These are phyloP conservation scores for Peromyscus nudipes DNA, from an alignment of 2,797 vertebrate genomes.

Conservation along the genomic window DNA sequence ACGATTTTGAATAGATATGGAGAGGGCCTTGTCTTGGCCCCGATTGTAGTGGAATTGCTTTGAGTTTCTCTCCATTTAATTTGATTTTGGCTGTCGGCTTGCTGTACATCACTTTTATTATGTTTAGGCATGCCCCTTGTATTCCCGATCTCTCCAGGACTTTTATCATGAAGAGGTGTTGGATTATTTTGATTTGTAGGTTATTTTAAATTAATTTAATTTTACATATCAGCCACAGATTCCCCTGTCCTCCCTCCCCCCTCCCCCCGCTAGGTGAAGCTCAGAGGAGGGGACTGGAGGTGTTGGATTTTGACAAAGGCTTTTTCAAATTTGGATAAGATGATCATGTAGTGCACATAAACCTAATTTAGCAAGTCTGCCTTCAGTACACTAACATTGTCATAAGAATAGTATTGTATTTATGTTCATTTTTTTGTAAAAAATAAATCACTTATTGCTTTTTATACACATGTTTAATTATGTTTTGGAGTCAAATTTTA, in stretches of 20 bases:
- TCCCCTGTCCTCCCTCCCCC: no score
- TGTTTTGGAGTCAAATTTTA: neutral
- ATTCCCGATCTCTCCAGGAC: neutral
- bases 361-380: neutral
- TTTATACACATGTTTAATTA: neutral
- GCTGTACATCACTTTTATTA: neutral
- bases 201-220: no score
- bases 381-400: neutral
- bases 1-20: no score
- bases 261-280: no score
- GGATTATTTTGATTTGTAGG: no score
- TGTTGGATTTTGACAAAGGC: neutral
- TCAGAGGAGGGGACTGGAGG: no score
- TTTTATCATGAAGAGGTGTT: neutral
- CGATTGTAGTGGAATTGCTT: no score
- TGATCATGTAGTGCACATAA: neutral
- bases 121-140: neutral
- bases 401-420: neutral
- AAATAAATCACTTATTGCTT: neutral
- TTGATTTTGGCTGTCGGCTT: no score
- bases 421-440: no score
- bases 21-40: no score
- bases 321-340: neutral
- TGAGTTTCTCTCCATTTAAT: no score
- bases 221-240: no score